Evolutionary conservation across 2,888 invertebrate species (phyloP), one percentile per base, ranked within the genome.

Genomic region (Priocnemis perturbator): DNA sequence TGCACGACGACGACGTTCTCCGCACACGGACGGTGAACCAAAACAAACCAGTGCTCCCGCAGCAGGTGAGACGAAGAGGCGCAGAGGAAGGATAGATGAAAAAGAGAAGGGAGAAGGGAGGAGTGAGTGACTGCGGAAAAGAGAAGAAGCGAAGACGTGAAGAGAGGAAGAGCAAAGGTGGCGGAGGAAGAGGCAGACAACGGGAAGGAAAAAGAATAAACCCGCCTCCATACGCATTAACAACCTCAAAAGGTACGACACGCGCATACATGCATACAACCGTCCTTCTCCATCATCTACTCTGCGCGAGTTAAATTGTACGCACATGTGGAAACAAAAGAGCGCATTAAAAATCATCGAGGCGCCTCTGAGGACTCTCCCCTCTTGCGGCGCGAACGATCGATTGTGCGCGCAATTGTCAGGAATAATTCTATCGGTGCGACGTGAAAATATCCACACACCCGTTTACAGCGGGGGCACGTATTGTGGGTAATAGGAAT

Each of bases 221-320:
- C 74, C 77, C 78, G 78, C 79, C 82, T 81, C 77, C 83, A 65
- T 79, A 73, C 69, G 73, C 81, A 78, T 79, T 73, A 75, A 80
- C 82, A 78, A 75, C 77, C 71, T 79, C 61, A 67, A 68, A 74
- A 77, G 70, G 65, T 73, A 76, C 71, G 59, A n/a, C 4, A 58
- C 50, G 45, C 53, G 20, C 58, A 48, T 23, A 20, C 20, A 20
- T 47, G 20, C 58, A 48, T 23, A 20, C 20, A 20, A 45, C 23
- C 58, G 45, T 47, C 48, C 23, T 52, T 56, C 57, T 67, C 59
- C 66, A 61, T 64, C 62, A n/a, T n/a, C n/a, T n/a, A n/a, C 64
- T 56, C 48, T 14, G n/a, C 73, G 65, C 71, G 63, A 76, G 62
- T 73, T 64, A 73, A 73, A 76, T 79, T 64, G 52, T 69, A 67